Conservation (phyloP, 2,113 vertebrate genomes). For the Talpa occidentalis region DNA sequence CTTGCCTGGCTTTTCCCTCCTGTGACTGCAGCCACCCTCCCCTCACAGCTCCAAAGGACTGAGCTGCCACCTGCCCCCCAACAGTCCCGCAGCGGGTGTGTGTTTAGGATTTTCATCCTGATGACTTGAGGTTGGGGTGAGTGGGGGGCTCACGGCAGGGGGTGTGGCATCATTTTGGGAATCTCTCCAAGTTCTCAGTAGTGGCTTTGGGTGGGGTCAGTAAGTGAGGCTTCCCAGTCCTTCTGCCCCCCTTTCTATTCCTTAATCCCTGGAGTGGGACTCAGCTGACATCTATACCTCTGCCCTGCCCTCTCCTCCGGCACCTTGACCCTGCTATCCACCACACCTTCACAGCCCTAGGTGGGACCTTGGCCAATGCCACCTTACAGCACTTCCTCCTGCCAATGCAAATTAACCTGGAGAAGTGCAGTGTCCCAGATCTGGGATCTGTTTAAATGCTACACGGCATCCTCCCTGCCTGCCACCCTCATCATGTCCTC, state of each 20-base stretch:
- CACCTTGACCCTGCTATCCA: too few species aligned
- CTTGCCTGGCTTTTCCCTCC: neutral
- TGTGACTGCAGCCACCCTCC: accelerated
- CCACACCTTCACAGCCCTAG: too few species aligned
- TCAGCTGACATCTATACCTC: neutral
- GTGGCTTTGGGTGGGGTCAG: neutral
- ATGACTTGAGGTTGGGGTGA: neutral
- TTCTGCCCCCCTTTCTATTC: neutral
- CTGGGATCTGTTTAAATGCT: neutral
- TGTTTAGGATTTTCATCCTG: neutral
- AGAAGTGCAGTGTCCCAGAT: neutral
- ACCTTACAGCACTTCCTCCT: neutral
- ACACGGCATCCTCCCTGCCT: neutral
- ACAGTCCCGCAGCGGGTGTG: too few species aligned
- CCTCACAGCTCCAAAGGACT: neutral
- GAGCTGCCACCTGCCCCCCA: neutral
- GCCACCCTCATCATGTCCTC: neutral
- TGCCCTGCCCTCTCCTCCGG: neutral
- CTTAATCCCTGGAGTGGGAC: too few species aligned
- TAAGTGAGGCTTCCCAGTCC: neutral
- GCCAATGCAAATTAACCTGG: slow-evolving; percentile 26
- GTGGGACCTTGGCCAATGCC: neutral
- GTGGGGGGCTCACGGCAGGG: neutral
- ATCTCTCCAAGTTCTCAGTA: neutral
- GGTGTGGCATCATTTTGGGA: neutral